Evolutionary conservation across 2,888 invertebrate genomes (phyloP), one percentile per base, ranked within the genome.

Genomic region (Spatulosminthurus flaviceps): DNA sequence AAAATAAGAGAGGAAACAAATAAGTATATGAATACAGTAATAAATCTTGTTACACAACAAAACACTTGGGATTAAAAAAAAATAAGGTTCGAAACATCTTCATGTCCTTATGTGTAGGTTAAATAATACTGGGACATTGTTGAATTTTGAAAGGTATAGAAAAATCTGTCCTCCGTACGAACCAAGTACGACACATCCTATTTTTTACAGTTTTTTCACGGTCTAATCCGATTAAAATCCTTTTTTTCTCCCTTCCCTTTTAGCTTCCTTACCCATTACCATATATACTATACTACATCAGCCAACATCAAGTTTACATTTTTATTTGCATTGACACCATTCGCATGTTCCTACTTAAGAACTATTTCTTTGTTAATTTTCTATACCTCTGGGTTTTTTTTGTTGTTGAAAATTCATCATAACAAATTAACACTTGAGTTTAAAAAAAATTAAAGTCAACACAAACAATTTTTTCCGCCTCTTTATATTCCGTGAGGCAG

Each of bases 201-300:
- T 71, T n/a, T 42, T 22, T 71, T 34, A 70, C 21, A 71, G n/a
- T 71, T 71, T 0, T 22, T 21, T 28, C 21, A 69, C 29, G n/a
- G 51, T 51, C n/a, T 74, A 74, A 74, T 74, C 74, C 61, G 74
- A 74, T 74, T 74, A 74, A 29, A n/a, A 74, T 29, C 29, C 16
- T 72, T 21, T 26, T 51, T 72, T 51, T 26, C 43, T 51, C 28
- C 43, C 19, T 41, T 22, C 21, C 29, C 16, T 9, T n/a, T n/a
- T n/a, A n/a, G n/a, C n/a, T 34, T 70, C 70, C 34, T 70, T 70
- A 21, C 19, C 5, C 16, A 16, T 2, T 34, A 7, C 51, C 19
- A 19, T 16, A n/a, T 51, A 11, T 51, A 11, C 19, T 51, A 19
- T 41, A 41, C 41, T n/a, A n/a, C n/a, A n/a, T n/a, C 51, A 11